These are phyloP conservation scores for Oceanodroma leucorhoa DNA, from an alignment of 2,797 vertebrate genomes.

Conservation along the genomic window DNA sequence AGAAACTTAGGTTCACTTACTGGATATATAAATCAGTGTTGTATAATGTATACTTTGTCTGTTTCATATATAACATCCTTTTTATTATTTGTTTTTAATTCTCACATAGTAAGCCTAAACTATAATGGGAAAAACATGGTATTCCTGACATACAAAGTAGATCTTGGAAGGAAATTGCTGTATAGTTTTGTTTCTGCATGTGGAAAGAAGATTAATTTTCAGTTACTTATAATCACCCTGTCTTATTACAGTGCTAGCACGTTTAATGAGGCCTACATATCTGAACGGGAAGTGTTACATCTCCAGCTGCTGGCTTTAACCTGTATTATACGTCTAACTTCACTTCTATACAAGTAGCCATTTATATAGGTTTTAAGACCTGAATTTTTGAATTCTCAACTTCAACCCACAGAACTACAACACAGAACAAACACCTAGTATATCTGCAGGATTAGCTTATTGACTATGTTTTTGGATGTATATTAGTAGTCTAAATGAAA, in stretches of 20 bases:
- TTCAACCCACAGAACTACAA: background rate
- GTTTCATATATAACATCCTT: background rate
- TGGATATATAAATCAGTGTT: background rate
- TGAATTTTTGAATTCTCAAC: background rate
- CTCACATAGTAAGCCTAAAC: background rate
- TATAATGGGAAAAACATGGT: background rate
- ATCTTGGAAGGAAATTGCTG: background rate
- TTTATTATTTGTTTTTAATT: background rate
- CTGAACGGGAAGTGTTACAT: background rate
- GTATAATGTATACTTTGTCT: background rate
- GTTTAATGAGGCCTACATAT: background rate
- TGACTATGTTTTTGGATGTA: background rate
- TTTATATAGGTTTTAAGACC: background rate
- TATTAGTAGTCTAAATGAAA: background rate
- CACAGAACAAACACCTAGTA: background rate
- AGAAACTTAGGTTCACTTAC: background rate
- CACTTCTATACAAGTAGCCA: background rate
- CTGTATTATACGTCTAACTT: background rate
- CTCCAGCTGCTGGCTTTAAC: background rate
- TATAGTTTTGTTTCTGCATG: background rate
- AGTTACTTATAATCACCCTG: background rate
- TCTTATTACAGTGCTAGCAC: background rate
- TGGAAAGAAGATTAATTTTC: background rate
- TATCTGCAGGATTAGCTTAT: background rate
- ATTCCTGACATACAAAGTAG: background rate